These are phyloP conservation scores for Oreotrochilus melanogaster DNA, from an alignment of 2,113 vertebrate genomes.

Conservation along the genomic window DNA sequence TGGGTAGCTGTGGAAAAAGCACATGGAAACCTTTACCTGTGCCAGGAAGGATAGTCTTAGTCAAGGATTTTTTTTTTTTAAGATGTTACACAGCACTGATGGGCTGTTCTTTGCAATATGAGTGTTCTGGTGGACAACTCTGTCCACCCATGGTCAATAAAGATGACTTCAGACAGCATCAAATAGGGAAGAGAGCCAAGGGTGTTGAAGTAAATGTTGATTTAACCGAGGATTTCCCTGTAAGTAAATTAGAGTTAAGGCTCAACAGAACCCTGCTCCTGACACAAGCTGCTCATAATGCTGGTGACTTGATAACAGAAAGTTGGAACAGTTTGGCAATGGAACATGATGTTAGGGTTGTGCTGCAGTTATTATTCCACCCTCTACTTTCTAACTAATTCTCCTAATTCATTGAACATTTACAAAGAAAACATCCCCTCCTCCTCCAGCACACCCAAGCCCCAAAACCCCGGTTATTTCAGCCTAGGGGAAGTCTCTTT, in stretches of 20 bases:
- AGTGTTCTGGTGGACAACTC: background rate
- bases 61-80: background rate
- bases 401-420: background rate
- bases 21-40: rapidly evolving
- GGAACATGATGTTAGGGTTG: background rate
- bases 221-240: background rate
- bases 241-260: background rate
- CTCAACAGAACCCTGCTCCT: background rate
- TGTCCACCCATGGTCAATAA: rapidly evolving
- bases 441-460: background rate
- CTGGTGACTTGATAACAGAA: background rate
- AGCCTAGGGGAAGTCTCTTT: rapidly evolving
- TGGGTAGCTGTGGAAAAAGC: background rate
- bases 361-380: background rate
- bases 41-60: background rate
- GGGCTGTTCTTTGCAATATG: background rate
- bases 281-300: background rate
- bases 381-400: rapidly evolving
- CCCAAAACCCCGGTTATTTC: background rate
- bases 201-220: background rate
- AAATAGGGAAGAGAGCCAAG: background rate
- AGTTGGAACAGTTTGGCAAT: background rate
- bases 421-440: background rate
- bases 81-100: background rate
- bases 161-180: background rate